phyloP scores from a whole-genome alignment of 2,888 invertebrate species.

The Dryocosmus kuriphilus region DNA sequence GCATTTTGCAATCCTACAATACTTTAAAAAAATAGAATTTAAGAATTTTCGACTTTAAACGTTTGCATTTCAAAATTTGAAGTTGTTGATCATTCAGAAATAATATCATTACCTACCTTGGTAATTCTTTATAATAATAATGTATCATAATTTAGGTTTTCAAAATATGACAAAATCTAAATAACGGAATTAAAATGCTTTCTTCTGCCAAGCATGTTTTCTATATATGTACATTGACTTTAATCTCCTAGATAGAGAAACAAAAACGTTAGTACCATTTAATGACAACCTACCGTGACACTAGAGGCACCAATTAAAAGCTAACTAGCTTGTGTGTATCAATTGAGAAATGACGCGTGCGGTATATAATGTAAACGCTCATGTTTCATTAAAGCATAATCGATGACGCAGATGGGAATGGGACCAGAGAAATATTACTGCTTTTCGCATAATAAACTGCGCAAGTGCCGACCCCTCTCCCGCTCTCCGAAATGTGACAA shows the following conservation, averaged over 20 bases:
- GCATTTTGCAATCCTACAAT: too few species aligned
- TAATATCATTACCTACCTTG: too few species aligned
- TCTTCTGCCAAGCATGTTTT: background rate
- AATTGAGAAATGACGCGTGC: constrained; percentile 38
- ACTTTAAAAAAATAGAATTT: too few species aligned
- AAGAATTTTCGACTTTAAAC: too few species aligned
- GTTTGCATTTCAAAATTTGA: too few species aligned
- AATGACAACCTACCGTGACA: constrained; percentile 28
- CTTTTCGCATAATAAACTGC: background rate
- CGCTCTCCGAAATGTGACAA: background rate
- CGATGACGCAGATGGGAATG: constrained; percentile 17
- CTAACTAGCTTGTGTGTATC: constrained; percentile 31
- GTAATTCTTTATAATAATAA: too few species aligned
- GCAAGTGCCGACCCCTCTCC: background rate
- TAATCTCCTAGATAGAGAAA: background rate
- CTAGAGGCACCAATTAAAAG: constrained; percentile 35
- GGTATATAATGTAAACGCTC: constrained; percentile 28
- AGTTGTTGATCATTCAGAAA: too few species aligned
- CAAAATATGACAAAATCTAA: background rate
- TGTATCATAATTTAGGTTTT: too few species aligned
- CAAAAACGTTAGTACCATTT: constrained; percentile 2
- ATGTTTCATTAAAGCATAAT: constrained; percentile 33
- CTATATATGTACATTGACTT: background rate
- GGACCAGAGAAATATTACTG: background rate
- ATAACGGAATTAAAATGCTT: background rate